Evolutionary conservation across 2,888 invertebrate species (phyloP).

Genomic region (Disparrhopalites patrizii): DNA sequence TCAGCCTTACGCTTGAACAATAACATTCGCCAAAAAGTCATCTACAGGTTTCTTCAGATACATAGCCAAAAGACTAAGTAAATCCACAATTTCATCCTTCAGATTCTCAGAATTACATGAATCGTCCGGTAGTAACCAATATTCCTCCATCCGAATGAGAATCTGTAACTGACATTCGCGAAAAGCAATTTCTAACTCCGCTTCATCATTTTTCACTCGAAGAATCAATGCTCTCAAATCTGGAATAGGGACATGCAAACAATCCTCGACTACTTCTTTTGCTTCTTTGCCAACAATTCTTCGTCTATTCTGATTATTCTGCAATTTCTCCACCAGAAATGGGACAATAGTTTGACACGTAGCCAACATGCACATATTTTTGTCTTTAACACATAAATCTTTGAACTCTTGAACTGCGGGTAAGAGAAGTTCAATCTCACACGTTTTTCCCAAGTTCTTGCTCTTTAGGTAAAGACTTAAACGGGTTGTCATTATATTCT

Average conservation of each 20-base stretch:
- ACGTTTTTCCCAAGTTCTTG: neutral
- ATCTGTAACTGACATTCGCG: constrained; percentile 23
- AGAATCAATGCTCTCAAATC: neutral
- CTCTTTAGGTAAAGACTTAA: constrained; percentile 14
- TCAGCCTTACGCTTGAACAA: constrained; percentile 14
- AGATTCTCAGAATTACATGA: neutral
- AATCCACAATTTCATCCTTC: constrained; percentile 18
- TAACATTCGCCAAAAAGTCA: constrained; percentile 15
- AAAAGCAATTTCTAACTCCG: neutral
- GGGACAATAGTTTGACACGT: constrained; percentile 17
- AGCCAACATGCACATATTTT: constrained; percentile 7
- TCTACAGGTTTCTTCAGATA: constrained; percentile 16
- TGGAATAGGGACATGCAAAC: constrained; percentile 8
- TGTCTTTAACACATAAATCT: neutral
- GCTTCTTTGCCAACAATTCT: neutral
- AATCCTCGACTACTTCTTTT: neutral
- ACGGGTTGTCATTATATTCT: constrained; percentile 7
- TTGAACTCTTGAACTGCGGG: constrained; percentile 8
- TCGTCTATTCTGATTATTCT: neutral
- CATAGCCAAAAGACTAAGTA: constrained; percentile 12
- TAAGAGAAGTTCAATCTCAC: neutral
- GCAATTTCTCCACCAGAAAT: constrained; percentile 13
- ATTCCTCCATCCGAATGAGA: constrained; percentile 14
- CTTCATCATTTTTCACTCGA: constrained; percentile 5
- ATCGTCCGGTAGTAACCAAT: constrained; percentile 9